Percentiles rank a stretch among this genome's conserved stretches.
These are phyloP conservation scores for Chionomys nivalis DNA, from an alignment of 2,113 vertebrate species.

Conservation along the genomic window DNA sequence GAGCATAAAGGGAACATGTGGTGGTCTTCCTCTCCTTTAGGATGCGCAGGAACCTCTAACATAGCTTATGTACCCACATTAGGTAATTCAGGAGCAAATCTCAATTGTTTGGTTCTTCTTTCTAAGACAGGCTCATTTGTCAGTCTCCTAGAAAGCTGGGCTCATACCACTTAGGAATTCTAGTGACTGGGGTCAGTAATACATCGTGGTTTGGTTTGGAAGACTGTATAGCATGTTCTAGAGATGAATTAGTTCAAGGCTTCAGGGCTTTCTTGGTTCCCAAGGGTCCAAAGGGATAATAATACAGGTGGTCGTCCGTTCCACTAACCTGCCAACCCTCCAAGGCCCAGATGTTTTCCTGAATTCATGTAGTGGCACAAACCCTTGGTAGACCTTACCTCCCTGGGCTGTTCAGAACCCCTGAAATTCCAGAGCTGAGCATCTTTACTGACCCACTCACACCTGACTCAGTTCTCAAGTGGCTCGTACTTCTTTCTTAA, in stretches of 20 bases:
- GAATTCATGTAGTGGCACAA: not conserved
- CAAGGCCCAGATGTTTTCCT: not conserved
- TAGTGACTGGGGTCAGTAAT: not conserved
- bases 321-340: not conserved
- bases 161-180: not conserved
- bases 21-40: not conserved
- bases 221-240: not conserved
- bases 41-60: not conserved
- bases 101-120: not conserved
- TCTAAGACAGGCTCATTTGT: not conserved
- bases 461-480: not conserved
- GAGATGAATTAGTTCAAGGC: not conserved
- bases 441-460: not conserved
- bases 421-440: not conserved
- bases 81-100: not conserved
- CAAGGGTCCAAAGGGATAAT: not conserved
- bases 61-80: too few species aligned
- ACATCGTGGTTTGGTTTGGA: not conserved
- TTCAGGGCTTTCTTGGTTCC: not conserved
- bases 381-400: not conserved
- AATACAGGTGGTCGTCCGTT: not conserved
- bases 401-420: not conserved
- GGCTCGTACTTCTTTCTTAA: constrained; percentile 4
- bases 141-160: not conserved
- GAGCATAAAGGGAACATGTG: not conserved